Conservation (phyloP, 2,797 vertebrate species). For the Cetoscarus ocellatus region DNA sequence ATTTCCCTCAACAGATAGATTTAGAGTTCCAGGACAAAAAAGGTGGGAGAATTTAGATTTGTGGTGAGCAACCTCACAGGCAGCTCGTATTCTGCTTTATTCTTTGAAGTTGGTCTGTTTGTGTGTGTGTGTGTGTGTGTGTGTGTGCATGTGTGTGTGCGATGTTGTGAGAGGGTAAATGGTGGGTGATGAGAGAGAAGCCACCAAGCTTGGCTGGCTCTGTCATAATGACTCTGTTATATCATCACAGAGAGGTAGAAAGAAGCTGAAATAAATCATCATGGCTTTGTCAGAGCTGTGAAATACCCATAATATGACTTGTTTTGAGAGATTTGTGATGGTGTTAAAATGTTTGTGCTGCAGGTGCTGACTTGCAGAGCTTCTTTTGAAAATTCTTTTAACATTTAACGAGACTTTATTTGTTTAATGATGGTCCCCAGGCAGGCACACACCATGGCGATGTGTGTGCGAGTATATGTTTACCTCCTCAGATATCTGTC, state of each 20-base stretch:
- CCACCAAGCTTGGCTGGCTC: slow-evolving; percentile 4
- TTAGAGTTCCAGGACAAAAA: neutral
- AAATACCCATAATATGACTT: slow-evolving; percentile 22
- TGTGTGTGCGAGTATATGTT: slow-evolving; percentile 33
- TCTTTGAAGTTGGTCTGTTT: neutral
- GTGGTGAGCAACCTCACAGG: neutral
- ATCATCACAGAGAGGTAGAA: slow-evolving; percentile 24
- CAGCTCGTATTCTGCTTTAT: neutral
- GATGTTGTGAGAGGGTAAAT: slow-evolving; percentile 26
- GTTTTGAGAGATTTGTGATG: slow-evolving; percentile 14
- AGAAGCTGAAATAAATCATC: slow-evolving; percentile 46
- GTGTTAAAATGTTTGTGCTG: slow-evolving; percentile 26
- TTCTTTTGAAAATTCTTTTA: neutral
- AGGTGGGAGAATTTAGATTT: neutral
- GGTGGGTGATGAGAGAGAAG: slow-evolving; percentile 39
- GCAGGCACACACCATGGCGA: slow-evolving; percentile 1
- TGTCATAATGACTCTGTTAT: slow-evolving; percentile 29
- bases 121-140: neutral
- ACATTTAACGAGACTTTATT: slow-evolving; percentile 8
- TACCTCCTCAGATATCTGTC: slow-evolving; percentile 93
- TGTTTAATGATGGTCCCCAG: slow-evolving; percentile 3
- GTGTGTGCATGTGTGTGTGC: neutral
- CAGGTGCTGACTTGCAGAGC: slow-evolving; percentile 39
- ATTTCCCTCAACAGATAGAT: slow-evolving; percentile 19
- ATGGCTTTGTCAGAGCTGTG: slow-evolving; percentile 25